These are phyloP conservation scores for Mormyrus lacerda DNA, from an alignment of 2,113 vertebrate species.

Conservation along the genomic window DNA sequence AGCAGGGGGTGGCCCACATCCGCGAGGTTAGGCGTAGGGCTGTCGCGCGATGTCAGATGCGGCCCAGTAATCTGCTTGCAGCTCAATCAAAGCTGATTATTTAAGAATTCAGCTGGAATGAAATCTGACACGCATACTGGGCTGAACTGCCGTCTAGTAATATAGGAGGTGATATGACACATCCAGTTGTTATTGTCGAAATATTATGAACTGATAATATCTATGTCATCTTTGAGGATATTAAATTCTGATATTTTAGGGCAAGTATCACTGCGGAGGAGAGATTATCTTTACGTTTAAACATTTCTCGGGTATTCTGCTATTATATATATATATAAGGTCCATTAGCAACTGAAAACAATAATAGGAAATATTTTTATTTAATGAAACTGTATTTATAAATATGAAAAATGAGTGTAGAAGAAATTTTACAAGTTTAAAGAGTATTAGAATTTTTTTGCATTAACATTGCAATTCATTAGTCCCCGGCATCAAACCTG, in stretches of 20 bases:
- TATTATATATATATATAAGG: not conserved
- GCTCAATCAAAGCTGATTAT: constrained; percentile 4
- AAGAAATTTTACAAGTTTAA: not conserved
- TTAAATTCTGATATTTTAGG: not conserved
- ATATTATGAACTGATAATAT: not conserved
- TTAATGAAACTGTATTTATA: not conserved
- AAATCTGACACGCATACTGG: not conserved
- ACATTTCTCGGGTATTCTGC: not conserved
- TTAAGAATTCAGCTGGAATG: constrained; percentile 10
- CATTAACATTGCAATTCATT: not conserved
- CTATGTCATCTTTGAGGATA: constrained; percentile 11
- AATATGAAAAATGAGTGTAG: not conserved
- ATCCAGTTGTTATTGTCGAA: not conserved
- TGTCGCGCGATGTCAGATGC: not conserved
- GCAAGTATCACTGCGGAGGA: not conserved
- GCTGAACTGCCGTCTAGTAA: not conserved
- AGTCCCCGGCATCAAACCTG: not conserved
- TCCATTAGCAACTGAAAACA: not conserved
- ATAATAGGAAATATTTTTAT: not conserved
- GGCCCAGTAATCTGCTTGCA: not conserved
- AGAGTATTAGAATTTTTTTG: not conserved
- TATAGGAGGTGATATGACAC: not conserved
- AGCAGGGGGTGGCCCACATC: not conserved
- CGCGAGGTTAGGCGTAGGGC: not conserved
- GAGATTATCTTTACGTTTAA: not conserved